Base-by-base conservation (phyloP, 2,888 invertebrate genomes). In the Eretmocerus hayati region DNA sequence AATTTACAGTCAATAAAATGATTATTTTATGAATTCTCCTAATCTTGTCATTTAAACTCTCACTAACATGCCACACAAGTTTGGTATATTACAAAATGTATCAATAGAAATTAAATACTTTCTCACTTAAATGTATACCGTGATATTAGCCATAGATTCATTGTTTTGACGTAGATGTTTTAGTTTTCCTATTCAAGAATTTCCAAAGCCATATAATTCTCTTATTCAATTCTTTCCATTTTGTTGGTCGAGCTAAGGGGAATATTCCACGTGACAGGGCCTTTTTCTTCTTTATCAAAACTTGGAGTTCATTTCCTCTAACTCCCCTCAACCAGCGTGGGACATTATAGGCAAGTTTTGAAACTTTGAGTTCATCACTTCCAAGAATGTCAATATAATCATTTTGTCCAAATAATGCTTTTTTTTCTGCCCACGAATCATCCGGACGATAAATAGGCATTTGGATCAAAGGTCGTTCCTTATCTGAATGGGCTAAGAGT, bases 381-480 rank as follows among this genome's bases (percentile, higher is more conserved):
- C 96, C 96, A 43, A 97, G 76, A 50, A 97, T 93, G 69, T 97
- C 95, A 56, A 96, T 93, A 65, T 95, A 96, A 72, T 96, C 95
- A 74, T 96, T 96, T 69, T 94, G 94, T 0, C 96, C 96, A 74
- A 89, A 92, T 1, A 91, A 69, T 2, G 93, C 91, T 62, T 80
- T 80, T 59, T 83, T 85, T 58, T 83, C 79, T 0, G 75, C 65
- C 94, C 94, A 96, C 1, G 72, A 63, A 72, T 91, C 81, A 56
- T 74, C 78, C 3, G 90, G 90, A 46, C 80, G 61, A 56, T 87
- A 87, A 31, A 79, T 74, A 0, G 88, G 88, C 64, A 87, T 78
- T 2, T 83, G 80, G 4, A 80, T 64, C 32, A 74, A 60, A 47
- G 72, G 71, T 26, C 67, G 75, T 2, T 77, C 76, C 49, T 73